These are phyloP conservation scores for Lynx canadensis DNA, from an alignment of 2,113 vertebrate species.

Conservation along the genomic window DNA sequence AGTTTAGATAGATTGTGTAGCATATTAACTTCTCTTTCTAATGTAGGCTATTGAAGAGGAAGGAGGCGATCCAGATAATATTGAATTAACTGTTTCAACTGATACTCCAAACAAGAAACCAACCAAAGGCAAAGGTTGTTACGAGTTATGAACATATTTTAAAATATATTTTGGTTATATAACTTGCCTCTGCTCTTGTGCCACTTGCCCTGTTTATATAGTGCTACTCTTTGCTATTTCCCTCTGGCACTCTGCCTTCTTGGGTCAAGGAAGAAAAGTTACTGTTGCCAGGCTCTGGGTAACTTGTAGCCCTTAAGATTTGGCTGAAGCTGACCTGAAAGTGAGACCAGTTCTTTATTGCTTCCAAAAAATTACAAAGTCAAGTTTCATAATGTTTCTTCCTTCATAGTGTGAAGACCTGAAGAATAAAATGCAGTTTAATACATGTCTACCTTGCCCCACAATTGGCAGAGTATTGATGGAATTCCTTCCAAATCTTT, in stretches of 20 bases:
- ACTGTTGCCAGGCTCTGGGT: conserved; percentile 58
- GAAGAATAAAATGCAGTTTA: conserved; percentile 54
- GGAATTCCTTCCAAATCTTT: conserved; percentile 71
- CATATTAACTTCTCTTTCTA: conserved; percentile 76
- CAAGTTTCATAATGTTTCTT: conserved; percentile 43
- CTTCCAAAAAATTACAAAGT: conserved; percentile 50
- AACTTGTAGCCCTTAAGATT: conserved; percentile 68
- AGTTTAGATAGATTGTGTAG: conserved; percentile 79
- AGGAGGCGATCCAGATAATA: conserved; percentile 95
- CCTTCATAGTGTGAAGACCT: conserved; percentile 33
- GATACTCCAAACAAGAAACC: conserved; percentile 92
- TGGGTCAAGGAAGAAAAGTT: conserved; percentile 80
- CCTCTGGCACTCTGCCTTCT: conserved; percentile 79
- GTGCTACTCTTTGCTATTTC: conserved; percentile 77
- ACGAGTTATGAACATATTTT: conserved; percentile 80
- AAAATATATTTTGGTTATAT: conserved; percentile 79
- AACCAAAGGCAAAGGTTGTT: conserved; percentile 94
- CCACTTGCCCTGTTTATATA: conserved; percentile 79
- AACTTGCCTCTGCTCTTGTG: conserved; percentile 78
- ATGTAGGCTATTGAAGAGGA: conserved; percentile 96
- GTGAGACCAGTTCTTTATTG: conserved; percentile 57
- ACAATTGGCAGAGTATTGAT: conserved; percentile 79
- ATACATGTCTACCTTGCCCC: conserved; percentile 71
- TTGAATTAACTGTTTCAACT: conserved; percentile 89
- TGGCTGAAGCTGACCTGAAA: conserved; percentile 61